Conservation (phyloP, 2,888 invertebrate species). For the Selenia dentaria region DNA sequence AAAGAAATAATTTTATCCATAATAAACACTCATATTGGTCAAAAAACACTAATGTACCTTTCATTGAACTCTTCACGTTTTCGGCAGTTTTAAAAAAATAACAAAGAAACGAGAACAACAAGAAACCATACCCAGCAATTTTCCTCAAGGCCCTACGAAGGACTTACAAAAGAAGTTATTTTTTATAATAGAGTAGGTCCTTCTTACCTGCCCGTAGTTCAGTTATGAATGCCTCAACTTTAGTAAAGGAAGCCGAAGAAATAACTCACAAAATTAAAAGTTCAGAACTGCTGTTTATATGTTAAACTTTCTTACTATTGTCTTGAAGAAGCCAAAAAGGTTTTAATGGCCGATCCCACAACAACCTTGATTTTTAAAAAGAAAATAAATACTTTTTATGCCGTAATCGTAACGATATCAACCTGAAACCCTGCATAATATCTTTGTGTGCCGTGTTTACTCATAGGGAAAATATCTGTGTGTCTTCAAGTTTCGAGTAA, state of each 20-base stretch:
- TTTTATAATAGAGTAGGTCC: background rate
- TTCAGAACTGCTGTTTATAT: slow-evolving; percentile 31
- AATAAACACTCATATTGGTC: too few relatives aligned
- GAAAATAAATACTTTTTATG: background rate
- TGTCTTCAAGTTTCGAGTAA: too few relatives aligned
- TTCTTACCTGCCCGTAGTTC: slow-evolving; percentile 1
- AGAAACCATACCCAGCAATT: slow-evolving; percentile 31
- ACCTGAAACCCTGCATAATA: too few relatives aligned
- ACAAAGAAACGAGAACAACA: slow-evolving; percentile 27
- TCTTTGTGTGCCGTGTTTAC: too few relatives aligned
- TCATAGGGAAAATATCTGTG: too few relatives aligned
- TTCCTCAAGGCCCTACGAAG: slow-evolving; percentile 17
- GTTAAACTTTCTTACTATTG: slow-evolving; percentile 34
- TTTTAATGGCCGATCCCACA: slow-evolving; percentile 2
- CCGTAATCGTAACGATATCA: too few relatives aligned
- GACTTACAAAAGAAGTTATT: slow-evolving; percentile 15
- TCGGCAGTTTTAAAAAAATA: slow-evolving; percentile 3
- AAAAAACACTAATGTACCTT: too few relatives aligned
- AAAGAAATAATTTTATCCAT: too few relatives aligned
- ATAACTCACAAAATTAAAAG: slow-evolving; percentile 36
- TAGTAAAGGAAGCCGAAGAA: slow-evolving; percentile 25
- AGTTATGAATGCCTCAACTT: slow-evolving; percentile 13
- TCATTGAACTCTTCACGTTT: background rate
- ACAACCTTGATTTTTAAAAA: background rate
- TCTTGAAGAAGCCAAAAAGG: slow-evolving; percentile 16